Evolutionary conservation across 2,113 vertebrate genomes (phyloP).

Genomic region (Cygnus atratus): DNA sequence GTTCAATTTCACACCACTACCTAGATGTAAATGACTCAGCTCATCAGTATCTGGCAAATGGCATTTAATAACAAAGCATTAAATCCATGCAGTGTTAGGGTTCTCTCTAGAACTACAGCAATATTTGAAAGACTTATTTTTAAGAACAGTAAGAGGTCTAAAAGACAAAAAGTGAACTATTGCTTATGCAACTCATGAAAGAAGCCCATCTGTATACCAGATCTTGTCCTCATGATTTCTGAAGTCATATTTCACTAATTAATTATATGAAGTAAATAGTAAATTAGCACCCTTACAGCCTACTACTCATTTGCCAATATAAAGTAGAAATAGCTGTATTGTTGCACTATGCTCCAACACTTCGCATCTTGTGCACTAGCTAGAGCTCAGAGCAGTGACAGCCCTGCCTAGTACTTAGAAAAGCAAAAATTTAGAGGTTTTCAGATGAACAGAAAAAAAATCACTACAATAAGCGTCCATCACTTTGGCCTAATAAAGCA

Average conservation of each 20-base stretch:
- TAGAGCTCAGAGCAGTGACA: background rate
- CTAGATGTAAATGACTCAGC: background rate
- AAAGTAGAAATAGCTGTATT: background rate
- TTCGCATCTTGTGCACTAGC: background rate
- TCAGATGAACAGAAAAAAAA: conserved; percentile 38
- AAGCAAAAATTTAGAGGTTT: background rate
- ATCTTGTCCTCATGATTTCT: background rate
- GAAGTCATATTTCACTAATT: background rate
- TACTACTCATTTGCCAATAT: background rate
- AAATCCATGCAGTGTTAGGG: background rate
- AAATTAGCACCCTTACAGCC: background rate
- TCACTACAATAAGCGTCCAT: conserved; percentile 43
- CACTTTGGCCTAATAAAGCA: conserved; percentile 36
- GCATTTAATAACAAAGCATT: background rate
- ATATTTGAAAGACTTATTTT: background rate
- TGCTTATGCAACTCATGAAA: background rate
- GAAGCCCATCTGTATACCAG: background rate
- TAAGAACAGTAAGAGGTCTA: background rate
- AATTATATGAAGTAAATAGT: background rate
- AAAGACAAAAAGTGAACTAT: background rate
- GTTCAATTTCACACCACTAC: background rate
- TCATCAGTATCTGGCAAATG: background rate
- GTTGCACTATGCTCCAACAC: background rate
- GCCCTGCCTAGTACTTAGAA: background rate
- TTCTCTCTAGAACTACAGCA: background rate